Evolutionary conservation across 2,113 vertebrate species (phyloP).

Genomic region (Morone chrysops): DNA sequence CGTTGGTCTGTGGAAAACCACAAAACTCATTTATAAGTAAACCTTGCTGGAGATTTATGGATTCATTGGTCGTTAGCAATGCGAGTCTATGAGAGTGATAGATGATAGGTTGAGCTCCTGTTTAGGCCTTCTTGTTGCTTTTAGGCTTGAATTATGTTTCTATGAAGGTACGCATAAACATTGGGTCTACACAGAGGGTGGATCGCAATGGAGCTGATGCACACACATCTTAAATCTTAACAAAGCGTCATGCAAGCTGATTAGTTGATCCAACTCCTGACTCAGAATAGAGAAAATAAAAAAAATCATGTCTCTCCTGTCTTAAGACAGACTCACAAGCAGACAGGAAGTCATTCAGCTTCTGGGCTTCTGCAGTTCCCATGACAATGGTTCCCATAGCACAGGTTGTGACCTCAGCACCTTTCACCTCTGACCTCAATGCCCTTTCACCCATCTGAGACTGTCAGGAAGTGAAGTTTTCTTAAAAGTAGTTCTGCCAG

Average conservation of each 20-base stretch:
- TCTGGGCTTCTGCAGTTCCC: conserved; percentile 33
- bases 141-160: background rate
- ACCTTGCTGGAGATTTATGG: background rate
- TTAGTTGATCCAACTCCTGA: background rate
- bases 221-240: background rate
- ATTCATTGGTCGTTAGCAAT: conserved; percentile 8
- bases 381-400: conserved; percentile 28
- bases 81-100: background rate
- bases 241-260: background rate
- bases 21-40: conserved; percentile 1
- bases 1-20: background rate
- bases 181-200: background rate
- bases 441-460: conserved; percentile 31
- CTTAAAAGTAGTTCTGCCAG: background rate
- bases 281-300: background rate
- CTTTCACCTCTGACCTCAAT: conserved; percentile 58
- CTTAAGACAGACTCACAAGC: conserved; percentile 8
- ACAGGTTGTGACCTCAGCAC: conserved; percentile 50
- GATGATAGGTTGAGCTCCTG: background rate
- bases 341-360: conserved; percentile 52
- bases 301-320: background rate
- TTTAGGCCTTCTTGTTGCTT: background rate
- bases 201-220: background rate
- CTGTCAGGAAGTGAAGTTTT: conserved; percentile 15
- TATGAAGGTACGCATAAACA: background rate